phyloP scores from a whole-genome alignment of 2,113 vertebrate genomes.

The Gopherus evgoodei region DNA sequence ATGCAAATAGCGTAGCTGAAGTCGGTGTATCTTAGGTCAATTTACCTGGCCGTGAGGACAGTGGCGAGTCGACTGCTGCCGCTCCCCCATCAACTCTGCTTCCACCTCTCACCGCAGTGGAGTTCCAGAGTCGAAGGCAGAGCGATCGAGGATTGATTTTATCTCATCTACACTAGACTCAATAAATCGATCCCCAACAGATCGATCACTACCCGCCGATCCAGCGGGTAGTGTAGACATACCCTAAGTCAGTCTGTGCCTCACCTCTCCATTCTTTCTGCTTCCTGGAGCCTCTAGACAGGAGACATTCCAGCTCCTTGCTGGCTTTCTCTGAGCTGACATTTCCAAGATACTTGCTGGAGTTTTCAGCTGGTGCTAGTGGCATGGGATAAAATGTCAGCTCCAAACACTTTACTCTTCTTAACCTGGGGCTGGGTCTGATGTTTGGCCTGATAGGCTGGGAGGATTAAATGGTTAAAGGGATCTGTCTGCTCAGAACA shows the following conservation, averaged over 20 bases:
- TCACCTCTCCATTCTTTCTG: not conserved
- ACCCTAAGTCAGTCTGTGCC: not conserved
- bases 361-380: not conserved
- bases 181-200: no score
- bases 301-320: not conserved
- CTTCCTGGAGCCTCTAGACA: not conserved
- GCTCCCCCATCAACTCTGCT: no score
- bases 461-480: not conserved
- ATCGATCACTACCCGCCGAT: no score
- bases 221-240: no score
- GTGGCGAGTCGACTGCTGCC: no score
- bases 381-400: not conserved
- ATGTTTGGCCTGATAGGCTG: not conserved
- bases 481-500: not conserved
- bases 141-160: no score
- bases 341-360: not conserved
- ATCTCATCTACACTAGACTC: no score
- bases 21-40: no score
- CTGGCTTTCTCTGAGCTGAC: not conserved
- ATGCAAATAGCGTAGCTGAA: no score
- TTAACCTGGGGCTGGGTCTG: not conserved
- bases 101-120: no score
- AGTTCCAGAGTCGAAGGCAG: no score
- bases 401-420: not conserved
- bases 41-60: no score